These are phyloP conservation scores for Paradisaea rubra DNA, from an alignment of 2,113 vertebrate species.

Conservation along the genomic window DNA sequence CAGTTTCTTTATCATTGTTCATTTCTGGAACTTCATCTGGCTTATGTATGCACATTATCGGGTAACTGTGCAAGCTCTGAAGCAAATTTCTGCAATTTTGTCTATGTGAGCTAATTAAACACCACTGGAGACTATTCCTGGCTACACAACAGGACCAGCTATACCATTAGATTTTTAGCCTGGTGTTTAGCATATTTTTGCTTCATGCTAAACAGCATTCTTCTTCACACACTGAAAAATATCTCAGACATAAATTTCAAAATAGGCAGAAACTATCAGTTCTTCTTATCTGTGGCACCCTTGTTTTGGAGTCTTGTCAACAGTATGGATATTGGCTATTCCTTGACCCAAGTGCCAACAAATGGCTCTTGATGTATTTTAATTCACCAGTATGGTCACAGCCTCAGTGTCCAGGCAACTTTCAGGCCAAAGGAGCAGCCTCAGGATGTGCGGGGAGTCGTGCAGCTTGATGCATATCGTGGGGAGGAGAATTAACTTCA, in stretches of 20 bases:
- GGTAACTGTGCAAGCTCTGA: background rate
- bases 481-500: background rate
- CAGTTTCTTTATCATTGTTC: background rate
- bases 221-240: background rate
- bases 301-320: background rate
- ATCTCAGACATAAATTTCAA: background rate
- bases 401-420: background rate
- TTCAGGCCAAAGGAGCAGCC: background rate
- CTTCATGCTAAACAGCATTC: background rate
- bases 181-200: background rate
- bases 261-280: background rate
- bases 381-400: background rate
- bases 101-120: background rate
- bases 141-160: background rate
- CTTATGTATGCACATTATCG: background rate
- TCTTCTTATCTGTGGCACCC: background rate
- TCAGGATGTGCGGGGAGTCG: background rate
- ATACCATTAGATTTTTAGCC: background rate
- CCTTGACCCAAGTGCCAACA: background rate
- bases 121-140: background rate
- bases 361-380: background rate
- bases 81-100: background rate
- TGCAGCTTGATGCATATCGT: background rate
- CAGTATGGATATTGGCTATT: background rate
- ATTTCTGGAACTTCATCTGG: background rate